Base-by-base conservation (phyloP, 2,113 vertebrate species). In the Dasyurus viverrinus region DNA sequence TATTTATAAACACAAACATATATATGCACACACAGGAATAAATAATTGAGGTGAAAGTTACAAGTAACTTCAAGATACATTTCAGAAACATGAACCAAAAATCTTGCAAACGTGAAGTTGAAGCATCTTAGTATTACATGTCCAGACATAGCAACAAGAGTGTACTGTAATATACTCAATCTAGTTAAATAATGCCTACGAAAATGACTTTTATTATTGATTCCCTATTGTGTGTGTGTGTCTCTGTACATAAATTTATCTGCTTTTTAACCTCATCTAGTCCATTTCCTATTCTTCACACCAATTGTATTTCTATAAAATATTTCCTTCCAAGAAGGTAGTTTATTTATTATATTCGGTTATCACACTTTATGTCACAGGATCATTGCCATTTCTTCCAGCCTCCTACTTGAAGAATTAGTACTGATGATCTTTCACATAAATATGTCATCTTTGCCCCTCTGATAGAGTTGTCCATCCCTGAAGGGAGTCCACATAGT, bases 361-460 rank as follows among this genome's bases (percentile, higher is more conserved):
- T 92, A 95, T 93, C 54, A 92, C 93, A 26, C 94, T 95, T 91
- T 89, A 26, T 0, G 0, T 91, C 60, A 36, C 23, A 89, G 95
- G 95, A 1, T 0, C 68, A 1, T 96, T 96, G 96, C 95, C 26
- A 2, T 96, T 95, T 96, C 96, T 97, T 95, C 95, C 96, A 97
- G 97, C 95, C 96, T 95, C 97, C 96, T 97, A 97, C 68, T 96
- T 98, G 94, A 98, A 98, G 94, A 97, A 96, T 97, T 96, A 96
- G 97, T 97, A 98, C 97, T 98, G 97, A 97, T 95, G 24, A 90
- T 97, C 95, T 97, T 97, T 91, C 96, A 95, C 95, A 84, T 92
- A 97, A 97, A 93, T 97, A 89, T 52, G 95, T 98, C 96, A 92
- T 92, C 91, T 94, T 9, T 47, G 57, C 42, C n/a, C 94, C 89